Base-by-base conservation (phyloP, 2,888 invertebrate species). In the Aporophyla nigra region DNA sequence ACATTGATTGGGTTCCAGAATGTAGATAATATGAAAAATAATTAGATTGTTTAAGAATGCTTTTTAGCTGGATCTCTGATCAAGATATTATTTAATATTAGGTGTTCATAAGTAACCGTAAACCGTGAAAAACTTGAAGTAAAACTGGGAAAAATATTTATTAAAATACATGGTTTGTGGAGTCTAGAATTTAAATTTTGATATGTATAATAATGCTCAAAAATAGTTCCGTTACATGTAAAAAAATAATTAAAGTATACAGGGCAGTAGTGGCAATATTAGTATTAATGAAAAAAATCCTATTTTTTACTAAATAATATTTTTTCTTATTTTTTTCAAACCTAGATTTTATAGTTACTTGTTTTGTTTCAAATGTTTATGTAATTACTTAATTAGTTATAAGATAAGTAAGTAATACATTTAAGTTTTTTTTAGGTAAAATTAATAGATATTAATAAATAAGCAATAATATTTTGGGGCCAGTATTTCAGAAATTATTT, bases 291-390 rank as follows among this genome's bases (percentile, higher is more conserved):
- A 74, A 76, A 86, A 86, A 86, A 86, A 69, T 86, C 83, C 86
- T 86, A 86, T 86, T 84, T 85, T 83, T 46, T 80, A 77, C 46
- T 84, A 82, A 84, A 79, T 81, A 73, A 59, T 73, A n/a, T 49
- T 80, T 80, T 78, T 79, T 78, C 40, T 63, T 74, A 66, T 2
- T 62, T 77, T 72, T 78, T 74, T 73, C 49, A 71, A 71, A 51
- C 40, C 16, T 83, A 85, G 72, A 67, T 71, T 74, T 82, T 81
- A 86, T 74, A 40, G 16, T 76, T 65, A 79, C 71, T 90, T 92
- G 94, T 94, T 94, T 92, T 93, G 93, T 94, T 94, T 94, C 89
- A 92, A 91, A 94, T 92, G 94, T 94, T 94, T 94, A 93, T 92
- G 80, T 85, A 77, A 73, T 78, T 83, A 79, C 76, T 80, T 83